Evolutionary conservation across 2,113 vertebrate species (phyloP).

Genomic region (Mustelus asterias): DNA sequence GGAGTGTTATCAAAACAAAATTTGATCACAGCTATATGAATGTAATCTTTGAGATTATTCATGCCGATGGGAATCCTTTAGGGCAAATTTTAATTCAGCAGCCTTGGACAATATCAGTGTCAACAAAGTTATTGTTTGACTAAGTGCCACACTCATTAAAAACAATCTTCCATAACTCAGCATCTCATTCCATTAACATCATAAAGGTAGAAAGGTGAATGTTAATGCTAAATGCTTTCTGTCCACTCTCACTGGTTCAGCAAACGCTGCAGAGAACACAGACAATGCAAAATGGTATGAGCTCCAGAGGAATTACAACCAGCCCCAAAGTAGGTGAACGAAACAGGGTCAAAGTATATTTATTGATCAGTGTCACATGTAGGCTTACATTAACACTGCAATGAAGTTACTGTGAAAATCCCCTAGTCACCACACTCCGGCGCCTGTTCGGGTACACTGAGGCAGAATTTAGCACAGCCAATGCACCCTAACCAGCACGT

Average conservation of each 20-base stretch:
- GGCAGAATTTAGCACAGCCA: too few species aligned
- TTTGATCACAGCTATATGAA: neutral
- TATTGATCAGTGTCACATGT: neutral
- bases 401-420: too few species aligned
- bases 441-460: too few species aligned
- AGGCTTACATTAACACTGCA: too few species aligned
- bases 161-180: neutral
- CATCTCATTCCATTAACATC: neutral
- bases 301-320: neutral
- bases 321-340: neutral
- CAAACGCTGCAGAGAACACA: neutral
- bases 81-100: neutral
- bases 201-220: neutral
- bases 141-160: neutral
- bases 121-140: neutral
- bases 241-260: neutral
- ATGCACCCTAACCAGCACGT: too few species aligned
- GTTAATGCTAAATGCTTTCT: neutral
- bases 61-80: neutral
- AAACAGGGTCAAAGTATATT: neutral
- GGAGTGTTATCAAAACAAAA: neutral
- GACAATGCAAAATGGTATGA: neutral
- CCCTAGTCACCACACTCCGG: too few species aligned
- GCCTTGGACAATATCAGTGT: neutral
- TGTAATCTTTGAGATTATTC: neutral